phyloP scores from a whole-genome alignment of 2,797 vertebrate species.

The Euthynnus affinis region DNA sequence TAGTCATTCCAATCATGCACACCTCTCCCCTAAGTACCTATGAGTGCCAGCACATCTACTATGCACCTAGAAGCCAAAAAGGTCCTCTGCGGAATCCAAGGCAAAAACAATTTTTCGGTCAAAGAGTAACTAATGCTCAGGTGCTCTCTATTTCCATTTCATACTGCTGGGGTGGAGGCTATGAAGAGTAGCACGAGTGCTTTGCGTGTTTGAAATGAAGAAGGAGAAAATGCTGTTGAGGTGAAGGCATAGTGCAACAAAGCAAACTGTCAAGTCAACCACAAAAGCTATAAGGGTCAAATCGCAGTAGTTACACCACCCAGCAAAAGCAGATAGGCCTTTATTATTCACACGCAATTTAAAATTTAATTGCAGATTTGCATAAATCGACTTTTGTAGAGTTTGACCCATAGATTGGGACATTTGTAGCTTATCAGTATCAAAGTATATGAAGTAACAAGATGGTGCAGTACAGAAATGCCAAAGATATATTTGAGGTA shows the following conservation, averaged over 20 bases:
- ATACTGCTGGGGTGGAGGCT: constrained; percentile 15
- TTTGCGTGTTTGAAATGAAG: constrained; percentile 10
- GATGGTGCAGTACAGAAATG: too few relatives aligned
- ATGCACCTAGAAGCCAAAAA: not conserved
- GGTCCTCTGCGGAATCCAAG: constrained; percentile 1
- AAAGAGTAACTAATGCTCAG: constrained; percentile 22
- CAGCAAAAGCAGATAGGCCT: too few relatives aligned
- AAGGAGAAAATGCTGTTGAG: constrained; percentile 16
- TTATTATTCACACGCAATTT: too few relatives aligned
- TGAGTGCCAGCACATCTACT: constrained; percentile 1
- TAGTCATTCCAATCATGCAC: constrained; percentile 7
- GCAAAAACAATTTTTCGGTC: constrained; percentile 22
- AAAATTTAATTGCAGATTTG: too few relatives aligned
- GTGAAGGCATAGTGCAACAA: not conserved
- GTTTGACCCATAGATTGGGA: too few relatives aligned
- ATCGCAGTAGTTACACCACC: too few relatives aligned
- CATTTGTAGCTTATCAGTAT: too few relatives aligned
- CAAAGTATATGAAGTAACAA: too few relatives aligned
- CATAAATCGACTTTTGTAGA: too few relatives aligned
- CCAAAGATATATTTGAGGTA: too few relatives aligned
- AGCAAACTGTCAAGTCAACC: not conserved
- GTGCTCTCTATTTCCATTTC: constrained; percentile 38
- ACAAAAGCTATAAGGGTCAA: not conserved
- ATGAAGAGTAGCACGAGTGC: constrained; percentile 5
- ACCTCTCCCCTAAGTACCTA: not conserved